Base-by-base conservation (phyloP, 2,113 vertebrate genomes). In the Sylvilagus bachmani region DNA sequence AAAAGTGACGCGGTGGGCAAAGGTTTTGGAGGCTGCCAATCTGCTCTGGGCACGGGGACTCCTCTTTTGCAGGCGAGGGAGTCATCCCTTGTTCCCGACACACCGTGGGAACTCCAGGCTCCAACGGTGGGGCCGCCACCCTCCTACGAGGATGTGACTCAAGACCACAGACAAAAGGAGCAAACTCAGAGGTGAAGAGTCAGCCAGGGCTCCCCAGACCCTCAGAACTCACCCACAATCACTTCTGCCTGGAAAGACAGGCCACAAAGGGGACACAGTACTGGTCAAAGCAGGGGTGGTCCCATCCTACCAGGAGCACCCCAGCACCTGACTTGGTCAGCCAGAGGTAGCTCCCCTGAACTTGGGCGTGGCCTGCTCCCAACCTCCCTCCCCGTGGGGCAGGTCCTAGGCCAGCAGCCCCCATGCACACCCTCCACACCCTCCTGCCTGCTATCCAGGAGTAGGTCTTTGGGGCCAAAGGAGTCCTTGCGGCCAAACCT, bases 51-150 rank as follows among this genome's bases (percentile, higher is more conserved):
- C 27, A 51, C 3, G 11, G 27, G 2, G 25, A 17, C 31, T 74
- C 29, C 31, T 95, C 70, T 92, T 33, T 71, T 64, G 62, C 94
- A 96, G 95, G 27, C 14, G 5, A 77, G 78, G 1, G 49, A 53
- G 9, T 0, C 11, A 31, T 70, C 62, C 29, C 61, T 24, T 2
- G 3, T 70, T 81, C 78, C 79, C 0, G 19, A 67, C 17, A 8
- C 31, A 6, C 58, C 51, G 0, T 0, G 55, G 71, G 58, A 5
- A 33, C 11, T 62, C 62, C 8, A 0, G 2, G 13, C 4, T 7
- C 55, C 5, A 10, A 6, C 55, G 0, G 2, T 33, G 25, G 31
- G 0, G 9, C 86, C 83, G 2, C 97, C 78, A 2, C 97, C 93
- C 3, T 17, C 82, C 44, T 97, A 96, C 0, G 12, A 94, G 58